phyloP scores from a whole-genome alignment of 2,113 vertebrate genomes.

The Elephantulus edwardii region DNA sequence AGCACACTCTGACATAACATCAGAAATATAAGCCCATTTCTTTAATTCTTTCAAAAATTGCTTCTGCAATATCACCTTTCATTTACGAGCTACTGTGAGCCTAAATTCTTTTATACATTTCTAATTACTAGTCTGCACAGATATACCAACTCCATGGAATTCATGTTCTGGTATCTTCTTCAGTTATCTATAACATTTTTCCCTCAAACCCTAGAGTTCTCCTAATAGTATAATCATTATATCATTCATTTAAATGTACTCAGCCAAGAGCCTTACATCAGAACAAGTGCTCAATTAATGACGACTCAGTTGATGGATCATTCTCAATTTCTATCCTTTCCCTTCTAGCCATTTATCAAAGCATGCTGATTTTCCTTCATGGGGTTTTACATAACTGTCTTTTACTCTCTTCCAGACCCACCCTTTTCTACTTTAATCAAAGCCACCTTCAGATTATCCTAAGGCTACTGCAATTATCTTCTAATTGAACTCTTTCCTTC shows the following conservation, averaged over 20 bases:
- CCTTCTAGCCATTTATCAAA: conserved; percentile 32
- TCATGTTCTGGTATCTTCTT: neutral
- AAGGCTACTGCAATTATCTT: conserved; percentile 54
- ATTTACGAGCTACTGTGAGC: neutral
- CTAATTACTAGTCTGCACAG: neutral
- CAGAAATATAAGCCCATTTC: neutral
- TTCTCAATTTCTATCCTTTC: neutral
- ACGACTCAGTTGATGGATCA: neutral
- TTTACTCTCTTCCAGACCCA: neutral
- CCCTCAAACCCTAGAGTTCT: neutral
- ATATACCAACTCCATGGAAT: neutral
- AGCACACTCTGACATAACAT: neutral
- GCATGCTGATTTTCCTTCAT: neutral
- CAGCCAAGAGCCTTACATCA: neutral
- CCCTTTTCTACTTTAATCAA: conserved; percentile 58
- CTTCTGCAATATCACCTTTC: neutral
- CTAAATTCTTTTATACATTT: neutral
- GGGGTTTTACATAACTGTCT: conserved; percentile 34
- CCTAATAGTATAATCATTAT: neutral
- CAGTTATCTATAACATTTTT: neutral
- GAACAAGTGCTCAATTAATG: neutral
- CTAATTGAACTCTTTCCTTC: conserved; percentile 59
- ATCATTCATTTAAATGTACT: neutral
- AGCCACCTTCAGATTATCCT: conserved; percentile 20
- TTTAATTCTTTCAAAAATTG: neutral